These are phyloP conservation scores for Bombus superbus DNA, from an alignment of 1,140 invertebrate species.

Conservation along the genomic window DNA sequence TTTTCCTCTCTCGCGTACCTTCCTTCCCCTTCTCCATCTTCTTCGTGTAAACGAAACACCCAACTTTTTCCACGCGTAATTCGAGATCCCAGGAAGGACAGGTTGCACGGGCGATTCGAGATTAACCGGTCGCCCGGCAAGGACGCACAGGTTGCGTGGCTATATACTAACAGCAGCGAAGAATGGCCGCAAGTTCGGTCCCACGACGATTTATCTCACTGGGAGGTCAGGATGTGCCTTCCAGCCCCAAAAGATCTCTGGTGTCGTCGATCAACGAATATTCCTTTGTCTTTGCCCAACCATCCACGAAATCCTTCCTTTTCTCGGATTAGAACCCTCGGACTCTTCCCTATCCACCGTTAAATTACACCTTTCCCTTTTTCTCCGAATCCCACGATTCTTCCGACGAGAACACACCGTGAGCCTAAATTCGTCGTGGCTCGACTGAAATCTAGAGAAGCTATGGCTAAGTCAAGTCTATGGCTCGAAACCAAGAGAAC, in stretches of 20 bases:
- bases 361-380: conserved; percentile 24
- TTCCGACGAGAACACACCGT: background rate
- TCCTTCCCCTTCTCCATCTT: background rate
- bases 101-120: conserved; percentile 60
- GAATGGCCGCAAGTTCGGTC: conserved; percentile 15
- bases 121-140: conserved; percentile 55
- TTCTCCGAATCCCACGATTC: conserved; percentile 3
- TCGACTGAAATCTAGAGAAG: background rate
- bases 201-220: conserved; percentile 54
- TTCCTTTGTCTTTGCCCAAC: conserved; percentile 49
- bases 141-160: background rate
- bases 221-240: conserved; percentile 55
- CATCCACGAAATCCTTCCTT: background rate
- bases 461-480: background rate
- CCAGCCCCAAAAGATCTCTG: conserved; percentile 23
- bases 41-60: conserved; percentile 44
- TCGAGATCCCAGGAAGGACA: conserved; percentile 60
- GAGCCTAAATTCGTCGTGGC: background rate
- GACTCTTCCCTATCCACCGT: background rate
- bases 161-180: background rate
- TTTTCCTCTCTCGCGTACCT: background rate
- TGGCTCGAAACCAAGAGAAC: too few species aligned
- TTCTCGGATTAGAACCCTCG: background rate
- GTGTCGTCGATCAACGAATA: conserved; percentile 31
- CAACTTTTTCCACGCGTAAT: conserved; percentile 55